Base-by-base conservation (phyloP, 1,140 invertebrate species). In the Trachelipus rathkii region DNA sequence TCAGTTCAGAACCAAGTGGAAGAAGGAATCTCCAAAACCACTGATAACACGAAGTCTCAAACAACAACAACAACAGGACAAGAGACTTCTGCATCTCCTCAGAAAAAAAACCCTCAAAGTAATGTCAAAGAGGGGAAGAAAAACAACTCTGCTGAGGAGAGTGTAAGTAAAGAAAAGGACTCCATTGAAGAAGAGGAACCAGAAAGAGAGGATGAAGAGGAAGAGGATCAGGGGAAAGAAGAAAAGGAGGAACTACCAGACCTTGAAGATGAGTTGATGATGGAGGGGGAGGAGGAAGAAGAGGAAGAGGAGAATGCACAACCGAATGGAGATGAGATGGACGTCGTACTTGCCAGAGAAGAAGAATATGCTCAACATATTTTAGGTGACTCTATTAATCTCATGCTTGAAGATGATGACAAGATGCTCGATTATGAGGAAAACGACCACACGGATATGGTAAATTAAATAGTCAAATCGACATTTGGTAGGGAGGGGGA, bases 291-390 rank as follows among this genome's bases (percentile, higher is more conserved):
- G 46, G 46, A 50, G 46, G 46, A 50, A 50, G 46, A 50, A 60
- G 50, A 60, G 8, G 24, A 23, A 45, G 33, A 69, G 53, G 60
- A 76, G 66, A 21, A 74, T 74, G 86, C 86, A 75, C 85, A 86
- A 76, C 85, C 87, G 83, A 85, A 85, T 66, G 85, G 86, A n/a
- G 85, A 87, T 74, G 86, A 87, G 70, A 83, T 85, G 46, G 77
- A 68, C 15, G 70, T 44, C 33, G 74, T 23, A 8, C 60, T 44
- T 15, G 60, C 71, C 33, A 74, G 73, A 11, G 77, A 76, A 21
- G 74, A 78, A 2, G 74, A 78, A 2, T 74, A 76, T 60, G 68
- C 71, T n/a, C 72, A 73, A n/a, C 72, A 76, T 24, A 73, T 78
- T 50, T 78, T 80, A 68, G 81, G 80, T 15, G 78, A 82, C 73